A percentile compares a stretch with the other conserved stretches of the same genome.
Conservation (phyloP, 1,140 invertebrate genomes). For the Apocrypta bakeri region DNA sequence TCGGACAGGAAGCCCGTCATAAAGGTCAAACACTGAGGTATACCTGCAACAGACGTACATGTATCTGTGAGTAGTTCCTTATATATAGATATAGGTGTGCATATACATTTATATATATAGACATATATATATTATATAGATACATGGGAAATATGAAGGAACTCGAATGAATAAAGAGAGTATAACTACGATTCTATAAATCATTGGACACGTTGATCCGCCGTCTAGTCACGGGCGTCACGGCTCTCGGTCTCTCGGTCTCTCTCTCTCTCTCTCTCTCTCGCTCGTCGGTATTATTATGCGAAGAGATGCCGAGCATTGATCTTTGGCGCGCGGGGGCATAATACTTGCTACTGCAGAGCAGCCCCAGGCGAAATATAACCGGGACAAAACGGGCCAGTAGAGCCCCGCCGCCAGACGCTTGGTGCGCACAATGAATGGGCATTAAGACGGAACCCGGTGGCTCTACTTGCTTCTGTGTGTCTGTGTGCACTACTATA, state of each 20-base stretch:
- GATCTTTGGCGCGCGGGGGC: too few species aligned
- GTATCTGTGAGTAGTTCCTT: too few species aligned
- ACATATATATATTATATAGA: background rate
- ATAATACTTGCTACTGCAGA: background rate
- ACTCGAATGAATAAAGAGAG: too few species aligned
- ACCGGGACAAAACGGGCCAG: background rate
- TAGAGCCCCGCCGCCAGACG: background rate
- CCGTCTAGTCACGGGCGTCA: slow-evolving; percentile 14
- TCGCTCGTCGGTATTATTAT: background rate
- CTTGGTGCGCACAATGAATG: background rate
- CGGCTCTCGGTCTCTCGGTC: background rate
- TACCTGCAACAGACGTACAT: too few species aligned
- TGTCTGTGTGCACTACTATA: too few species aligned
- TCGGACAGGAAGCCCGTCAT: background rate
- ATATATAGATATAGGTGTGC: too few species aligned
- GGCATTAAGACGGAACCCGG: slow-evolving; percentile 35
- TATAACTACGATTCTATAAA: slow-evolving; percentile 9
- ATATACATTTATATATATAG: background rate
- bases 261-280: too few species aligned
- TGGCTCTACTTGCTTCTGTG: background rate
- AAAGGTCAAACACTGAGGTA: too few species aligned
- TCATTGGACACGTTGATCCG: slow-evolving; percentile 32
- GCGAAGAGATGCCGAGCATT: too few species aligned
- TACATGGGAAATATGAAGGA: background rate
- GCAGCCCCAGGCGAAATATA: background rate